Base-by-base conservation (phyloP, 2,888 invertebrate species). In the Empis livida region DNA sequence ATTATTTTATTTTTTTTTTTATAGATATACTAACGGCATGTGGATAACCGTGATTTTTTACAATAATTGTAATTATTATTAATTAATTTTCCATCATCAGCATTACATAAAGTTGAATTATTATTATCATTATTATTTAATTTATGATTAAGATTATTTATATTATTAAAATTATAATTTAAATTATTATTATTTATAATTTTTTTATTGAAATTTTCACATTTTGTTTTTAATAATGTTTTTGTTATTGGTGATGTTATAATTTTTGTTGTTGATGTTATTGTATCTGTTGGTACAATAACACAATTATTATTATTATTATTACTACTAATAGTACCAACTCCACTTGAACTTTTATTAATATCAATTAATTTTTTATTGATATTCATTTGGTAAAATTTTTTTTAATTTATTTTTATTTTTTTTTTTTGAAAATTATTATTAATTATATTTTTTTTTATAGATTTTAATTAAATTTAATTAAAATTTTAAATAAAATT, bases 1-100 rank as follows among this genome's bases (percentile, higher is more conserved):
- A n/a, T n/a, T n/a, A n/a, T n/a, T n/a, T n/a, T n/a, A n/a, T n/a
- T n/a, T n/a, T n/a, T n/a, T n/a, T n/a, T n/a, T n/a, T n/a, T n/a
- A n/a, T n/a, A n/a, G n/a, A 5, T 13, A 67, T 67, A 67, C 67
- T 67, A 67, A 67, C 67, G 65, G 66, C 67, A 67, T 63, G 63
- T 64, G 60, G 67, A 62, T 62, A 67, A 60, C 62, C 68, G 67
- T 58, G 67, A 61, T 57, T 66, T 65, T 63, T 67, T 62, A 63
- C 65, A 66, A 59, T 64, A 66, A 56, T 65, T 35, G 13, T n/a
- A 35, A 35, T 27, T 27, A 14, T 40, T 40, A 17, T 23, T 27
- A 23, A n/a, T n/a, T 23, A 14, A 20, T 14, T 41, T 14, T 20
- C 23, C n/a, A 23, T 41, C 20, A n/a, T 23, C 4, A 23, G 5